These are phyloP conservation scores for Drosophila repleta DNA, from an alignment of 1,140 invertebrate species.

Conservation along the genomic window DNA sequence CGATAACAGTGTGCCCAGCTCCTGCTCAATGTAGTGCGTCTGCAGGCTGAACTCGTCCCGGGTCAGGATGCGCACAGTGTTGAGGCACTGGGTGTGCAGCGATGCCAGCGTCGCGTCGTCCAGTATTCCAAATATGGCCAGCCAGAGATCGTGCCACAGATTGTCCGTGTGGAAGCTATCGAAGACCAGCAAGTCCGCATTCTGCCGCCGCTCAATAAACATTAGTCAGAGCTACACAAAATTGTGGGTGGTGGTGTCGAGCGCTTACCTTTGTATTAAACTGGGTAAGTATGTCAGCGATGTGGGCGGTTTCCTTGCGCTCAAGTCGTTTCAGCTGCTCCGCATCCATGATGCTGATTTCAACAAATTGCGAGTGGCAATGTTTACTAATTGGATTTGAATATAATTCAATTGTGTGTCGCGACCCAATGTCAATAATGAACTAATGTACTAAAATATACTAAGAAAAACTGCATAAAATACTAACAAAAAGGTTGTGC, in stretches of 20 bases:
- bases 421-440: constrained; percentile 35
- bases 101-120: constrained; percentile 77
- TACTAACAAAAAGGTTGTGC: constrained; percentile 7
- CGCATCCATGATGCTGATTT: constrained; percentile 65
- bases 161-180: constrained; percentile 84
- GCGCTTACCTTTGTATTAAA: constrained; percentile 72
- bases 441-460: constrained; percentile 23
- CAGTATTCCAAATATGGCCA: constrained; percentile 85
- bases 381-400: constrained; percentile 45
- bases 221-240: constrained; percentile 23
- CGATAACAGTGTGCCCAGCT: constrained; percentile 87
- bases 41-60: constrained; percentile 91
- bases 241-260: not conserved
- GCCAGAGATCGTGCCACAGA: constrained; percentile 85
- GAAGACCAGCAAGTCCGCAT: constrained; percentile 84
- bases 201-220: constrained; percentile 67
- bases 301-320: constrained; percentile 56
- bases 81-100: constrained; percentile 84
- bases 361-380: constrained; percentile 6
- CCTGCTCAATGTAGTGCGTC: constrained; percentile 88
- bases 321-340: constrained; percentile 70
- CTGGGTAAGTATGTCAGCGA: constrained; percentile 60
- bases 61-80: constrained; percentile 86
- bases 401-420: constrained; percentile 35
- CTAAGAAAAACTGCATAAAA: constrained; percentile 2